Evolutionary conservation across 2,888 invertebrate species (phyloP).

Genomic region (Tolmerus cingulatus): DNA sequence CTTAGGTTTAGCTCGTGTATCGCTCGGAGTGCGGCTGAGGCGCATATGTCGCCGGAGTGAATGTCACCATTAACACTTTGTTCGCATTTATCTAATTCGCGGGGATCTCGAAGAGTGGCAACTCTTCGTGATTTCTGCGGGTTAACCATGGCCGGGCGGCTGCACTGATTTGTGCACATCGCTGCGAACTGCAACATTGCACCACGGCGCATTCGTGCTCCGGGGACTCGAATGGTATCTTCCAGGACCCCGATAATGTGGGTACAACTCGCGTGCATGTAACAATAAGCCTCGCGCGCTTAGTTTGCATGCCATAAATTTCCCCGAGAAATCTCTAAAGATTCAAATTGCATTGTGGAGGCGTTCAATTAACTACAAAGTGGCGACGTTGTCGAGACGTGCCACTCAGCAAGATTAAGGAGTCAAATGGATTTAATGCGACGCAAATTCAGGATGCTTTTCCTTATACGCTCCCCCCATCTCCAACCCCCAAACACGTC

Average conservation of each 20-base stretch:
- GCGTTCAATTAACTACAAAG: slow-evolving; percentile 37
- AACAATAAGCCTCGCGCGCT: slow-evolving; percentile 30
- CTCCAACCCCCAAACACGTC: too few relatives aligned
- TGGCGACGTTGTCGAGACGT: slow-evolving; percentile 15
- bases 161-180: slow-evolving; percentile 18
- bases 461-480: neutral
- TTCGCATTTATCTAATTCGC: slow-evolving; percentile 22
- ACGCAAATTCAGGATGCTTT: neutral
- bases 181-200: neutral
- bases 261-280: slow-evolving; percentile 10
- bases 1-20: neutral
- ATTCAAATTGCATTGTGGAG: slow-evolving; percentile 21
- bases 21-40: neutral
- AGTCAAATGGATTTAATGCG: slow-evolving; percentile 2
- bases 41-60: slow-evolving; percentile 1
- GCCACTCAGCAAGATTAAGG: slow-evolving; percentile 8
- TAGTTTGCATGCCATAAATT: slow-evolving; percentile 11
- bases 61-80: slow-evolving; percentile 34
- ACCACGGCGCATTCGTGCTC: neutral
- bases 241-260: slow-evolving; percentile 7
- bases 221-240: neutral
- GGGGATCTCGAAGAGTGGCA: slow-evolving; percentile 19
- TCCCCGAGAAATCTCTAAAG: neutral
- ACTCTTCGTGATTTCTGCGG: slow-evolving; percentile 33
- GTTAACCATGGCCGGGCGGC: neutral